Base-by-base conservation (phyloP, 1,140 invertebrate species). In the Leptinotarsa lineolata region DNA sequence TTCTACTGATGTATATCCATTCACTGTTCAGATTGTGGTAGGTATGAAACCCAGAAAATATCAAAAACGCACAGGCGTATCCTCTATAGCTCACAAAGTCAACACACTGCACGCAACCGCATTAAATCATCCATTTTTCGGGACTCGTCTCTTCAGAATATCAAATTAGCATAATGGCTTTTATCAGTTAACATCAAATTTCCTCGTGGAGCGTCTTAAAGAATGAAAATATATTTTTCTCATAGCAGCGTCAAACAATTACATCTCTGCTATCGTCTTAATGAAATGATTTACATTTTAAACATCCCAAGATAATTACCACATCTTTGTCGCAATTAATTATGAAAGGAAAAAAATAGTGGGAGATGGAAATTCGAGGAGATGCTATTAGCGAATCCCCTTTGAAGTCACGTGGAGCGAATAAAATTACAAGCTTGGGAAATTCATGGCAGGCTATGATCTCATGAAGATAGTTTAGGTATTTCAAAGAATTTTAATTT, bases 171-270 rank as follows among this genome's bases (percentile, higher is more conserved):
- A 63, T 63, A 63, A 63, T 63, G 21, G 61, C 61, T 63, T 63
- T 63, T 63, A 63, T 63, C 61, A 63, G 61, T 63, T 30, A 63
- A 63, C 61, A 63, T 63, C 61, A 63, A 63, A 63, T 63, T 63
- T 63, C 61, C 61, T 63, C 0, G 61, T 13, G 20, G 4, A 63
- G 61, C 15, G 61, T 13, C 16, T 13, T 22, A n/a, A 22, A 21
- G 61, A 20, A 63, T 22, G 24, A 12, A 63, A 22, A 30, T 63
- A 20, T 21, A 54, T 63, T 63, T 63, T 63, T 63, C 61, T 63
- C 61, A 12, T 22, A n/a, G 3, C 61, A 13, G 61, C 61, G 61
- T 63, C 61, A 63, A 63, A 63, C 61, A 63, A 63, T 63, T 63
- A 63, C 20, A 63, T 15, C 61, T 20, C 20, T 21, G 20, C 61